Percentiles rank a stretch among this genome's conserved stretches.
These are phyloP conservation scores for Chaenogobius annularis DNA, from an alignment of 2,113 vertebrate genomes.

Conservation along the genomic window DNA sequence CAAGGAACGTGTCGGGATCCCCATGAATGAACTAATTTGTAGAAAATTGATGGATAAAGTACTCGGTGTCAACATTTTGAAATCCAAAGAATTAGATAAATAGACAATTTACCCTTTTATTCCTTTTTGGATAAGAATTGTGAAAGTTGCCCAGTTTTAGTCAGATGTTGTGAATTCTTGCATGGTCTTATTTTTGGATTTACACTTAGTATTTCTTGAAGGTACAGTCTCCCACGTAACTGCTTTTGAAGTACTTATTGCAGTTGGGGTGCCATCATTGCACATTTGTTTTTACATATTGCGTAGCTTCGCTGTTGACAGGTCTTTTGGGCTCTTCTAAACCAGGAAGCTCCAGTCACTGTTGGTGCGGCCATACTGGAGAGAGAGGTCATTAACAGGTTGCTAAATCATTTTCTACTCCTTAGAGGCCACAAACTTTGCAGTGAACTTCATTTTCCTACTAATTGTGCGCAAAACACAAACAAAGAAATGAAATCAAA, in stretches of 20 bases:
- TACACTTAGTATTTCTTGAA: background rate
- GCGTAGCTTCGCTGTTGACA: conserved; percentile 22
- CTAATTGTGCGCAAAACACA: conserved; percentile 60
- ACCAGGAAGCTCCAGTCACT: conserved; percentile 80
- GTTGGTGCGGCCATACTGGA: conserved; percentile 80
- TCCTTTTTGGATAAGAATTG: background rate
- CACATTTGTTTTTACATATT: conserved; percentile 20
- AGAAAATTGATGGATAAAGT: background rate
- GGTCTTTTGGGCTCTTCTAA: conserved; percentile 37
- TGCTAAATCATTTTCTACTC: conserved; percentile 9
- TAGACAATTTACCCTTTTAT: background rate
- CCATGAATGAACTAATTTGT: too few relatives aligned
- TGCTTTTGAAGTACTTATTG: conserved; percentile 16
- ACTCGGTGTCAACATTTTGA: background rate
- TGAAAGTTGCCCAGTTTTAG: conserved; percentile 11
- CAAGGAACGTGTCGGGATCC: too few relatives aligned
- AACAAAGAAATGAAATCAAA: conserved; percentile 60
- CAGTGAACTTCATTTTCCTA: conserved; percentile 31
- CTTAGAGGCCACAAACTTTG: background rate
- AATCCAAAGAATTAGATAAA: background rate
- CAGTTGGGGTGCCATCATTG: conserved; percentile 33
- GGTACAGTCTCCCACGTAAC: background rate
- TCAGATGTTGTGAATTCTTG: conserved; percentile 60
- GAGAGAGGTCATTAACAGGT: conserved; percentile 49
- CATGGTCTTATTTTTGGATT: conserved; percentile 19